These are phyloP conservation scores for Candidula unifasciata DNA, from an alignment of 2,888 invertebrate genomes.

Conservation along the genomic window DNA sequence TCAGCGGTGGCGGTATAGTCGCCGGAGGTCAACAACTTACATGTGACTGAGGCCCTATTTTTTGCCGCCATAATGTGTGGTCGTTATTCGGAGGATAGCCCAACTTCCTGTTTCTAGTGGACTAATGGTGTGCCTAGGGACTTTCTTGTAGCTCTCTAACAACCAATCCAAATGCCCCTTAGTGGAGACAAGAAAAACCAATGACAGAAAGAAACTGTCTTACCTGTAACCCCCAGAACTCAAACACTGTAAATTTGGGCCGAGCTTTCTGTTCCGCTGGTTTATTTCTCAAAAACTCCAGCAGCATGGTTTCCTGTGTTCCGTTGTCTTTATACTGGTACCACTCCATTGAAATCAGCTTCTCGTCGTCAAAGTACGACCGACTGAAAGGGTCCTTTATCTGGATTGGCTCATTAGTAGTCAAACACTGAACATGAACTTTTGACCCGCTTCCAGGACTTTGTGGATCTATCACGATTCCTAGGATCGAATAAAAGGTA, in stretches of 20 bases:
- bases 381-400: not conserved
- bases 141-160: too few species aligned
- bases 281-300: not conserved
- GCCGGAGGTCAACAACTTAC: too few species aligned
- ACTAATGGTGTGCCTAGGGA: too few species aligned
- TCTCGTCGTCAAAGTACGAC: not conserved
- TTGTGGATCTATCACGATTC: constrained; percentile 7
- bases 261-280: not conserved
- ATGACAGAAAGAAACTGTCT: not conserved
- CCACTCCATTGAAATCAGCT: constrained; percentile 11
- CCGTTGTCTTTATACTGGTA: not conserved
- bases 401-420: not conserved
- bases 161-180: too few species aligned
- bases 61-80: too few species aligned
- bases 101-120: too few species aligned
- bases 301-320: not conserved
- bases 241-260: not conserved
- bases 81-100: too few species aligned
- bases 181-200: not conserved
- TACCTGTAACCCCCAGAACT: constrained; percentile 25
- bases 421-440: not conserved
- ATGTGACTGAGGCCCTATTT: too few species aligned
- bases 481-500: not conserved
- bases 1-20: too few species aligned
- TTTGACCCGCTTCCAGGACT: not conserved